These are phyloP conservation scores for Drosophila algonquin DNA, from an alignment of 2,888 invertebrate species.

Conservation along the genomic window DNA sequence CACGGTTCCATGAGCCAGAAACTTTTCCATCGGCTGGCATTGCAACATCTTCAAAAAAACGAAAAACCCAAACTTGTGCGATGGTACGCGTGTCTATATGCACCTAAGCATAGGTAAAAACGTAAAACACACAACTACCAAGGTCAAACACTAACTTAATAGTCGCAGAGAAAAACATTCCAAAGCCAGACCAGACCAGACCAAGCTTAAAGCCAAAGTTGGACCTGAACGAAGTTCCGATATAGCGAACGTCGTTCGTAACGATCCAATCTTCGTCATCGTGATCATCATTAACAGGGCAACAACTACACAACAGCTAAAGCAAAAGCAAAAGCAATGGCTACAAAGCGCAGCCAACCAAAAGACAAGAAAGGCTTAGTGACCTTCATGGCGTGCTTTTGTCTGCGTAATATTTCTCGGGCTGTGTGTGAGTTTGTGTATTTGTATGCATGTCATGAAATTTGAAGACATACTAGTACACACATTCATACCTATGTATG, in stretches of 20 bases:
- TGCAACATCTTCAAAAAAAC: conserved; percentile 35
- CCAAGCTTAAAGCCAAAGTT: conserved; percentile 48
- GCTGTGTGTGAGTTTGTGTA: conserved; percentile 38
- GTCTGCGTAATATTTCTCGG: conserved; percentile 34
- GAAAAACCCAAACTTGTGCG: conserved; percentile 14
- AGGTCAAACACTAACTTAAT: conserved; percentile 70
- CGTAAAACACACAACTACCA: conserved; percentile 48
- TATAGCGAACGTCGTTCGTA: conserved; percentile 54
- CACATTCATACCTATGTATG: conserved; percentile 14
- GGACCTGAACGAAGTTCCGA: conserved; percentile 47
- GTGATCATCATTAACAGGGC: conserved; percentile 57
- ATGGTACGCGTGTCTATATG: conserved; percentile 27
- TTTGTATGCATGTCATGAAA: conserved; percentile 41
- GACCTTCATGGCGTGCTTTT: conserved; percentile 74
- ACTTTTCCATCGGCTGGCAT: conserved; percentile 20
- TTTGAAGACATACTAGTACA: conserved; percentile 37
- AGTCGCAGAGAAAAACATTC: conserved; percentile 71
- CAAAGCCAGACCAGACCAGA: conserved; percentile 33
- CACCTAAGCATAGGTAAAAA: conserved; percentile 37
- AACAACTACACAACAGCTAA: conserved; percentile 29
- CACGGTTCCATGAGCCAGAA: background rate
- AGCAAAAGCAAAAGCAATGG: conserved; percentile 22
- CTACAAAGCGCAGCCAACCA: conserved; percentile 57
- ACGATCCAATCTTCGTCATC: conserved; percentile 46
- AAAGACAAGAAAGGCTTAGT: conserved; percentile 77